Percentiles rank a stretch among this genome's conserved stretches.
phyloP scores from a whole-genome alignment of 1,140 invertebrate genomes.

The Diorhabda sublineata region DNA sequence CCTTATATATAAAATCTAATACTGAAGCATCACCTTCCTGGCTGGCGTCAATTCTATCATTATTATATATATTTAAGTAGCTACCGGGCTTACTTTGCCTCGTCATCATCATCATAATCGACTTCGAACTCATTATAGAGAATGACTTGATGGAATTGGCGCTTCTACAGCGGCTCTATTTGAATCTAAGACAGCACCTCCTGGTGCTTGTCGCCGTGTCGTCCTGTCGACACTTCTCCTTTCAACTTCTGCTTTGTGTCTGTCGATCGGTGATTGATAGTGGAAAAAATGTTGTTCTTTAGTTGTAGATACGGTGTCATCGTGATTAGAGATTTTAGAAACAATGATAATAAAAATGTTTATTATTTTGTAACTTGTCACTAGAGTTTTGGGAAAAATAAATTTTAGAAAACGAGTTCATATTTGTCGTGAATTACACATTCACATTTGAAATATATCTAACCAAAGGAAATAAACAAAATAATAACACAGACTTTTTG shows the following conservation, averaged over 20 bases:
- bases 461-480: too few relatives aligned
- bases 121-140: neutral
- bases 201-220: neutral
- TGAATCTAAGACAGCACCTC: neutral
- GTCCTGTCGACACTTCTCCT: neutral
- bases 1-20: slow-evolving; percentile 1
- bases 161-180: neutral
- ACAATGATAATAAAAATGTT: too few relatives aligned
- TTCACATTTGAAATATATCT: too few relatives aligned
- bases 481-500: neutral
- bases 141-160: neutral
- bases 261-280: neutral
- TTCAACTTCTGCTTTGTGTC: slow-evolving; percentile 2
- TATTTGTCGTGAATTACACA: too few relatives aligned
- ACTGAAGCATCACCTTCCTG: neutral
- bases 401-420: too few relatives aligned
- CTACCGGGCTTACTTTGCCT: neutral
- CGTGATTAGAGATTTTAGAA: neutral
- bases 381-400: too few relatives aligned
- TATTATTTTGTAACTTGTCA: too few relatives aligned
- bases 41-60: slow-evolving; percentile 1
- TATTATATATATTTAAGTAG: slow-evolving; percentile 1
- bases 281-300: slow-evolving; percentile 3
- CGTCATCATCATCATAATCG: neutral
- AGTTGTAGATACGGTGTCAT: neutral